Evolutionary conservation across 2,113 vertebrate genomes (phyloP).

Genomic region (Maccullochella peelii): DNA sequence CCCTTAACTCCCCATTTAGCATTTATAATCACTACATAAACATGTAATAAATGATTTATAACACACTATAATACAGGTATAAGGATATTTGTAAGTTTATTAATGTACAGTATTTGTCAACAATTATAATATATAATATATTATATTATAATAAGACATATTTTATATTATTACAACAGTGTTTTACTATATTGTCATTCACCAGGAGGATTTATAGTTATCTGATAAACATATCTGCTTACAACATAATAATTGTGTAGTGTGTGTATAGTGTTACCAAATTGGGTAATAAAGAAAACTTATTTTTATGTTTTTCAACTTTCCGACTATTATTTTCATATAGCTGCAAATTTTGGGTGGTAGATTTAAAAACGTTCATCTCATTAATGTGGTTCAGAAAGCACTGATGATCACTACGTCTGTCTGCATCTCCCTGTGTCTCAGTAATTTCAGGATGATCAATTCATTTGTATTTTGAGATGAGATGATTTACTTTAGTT

Average conservation of each 20-base stretch:
- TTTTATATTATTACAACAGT: not conserved
- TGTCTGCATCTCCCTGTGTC: not conserved
- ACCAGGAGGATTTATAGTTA: not conserved
- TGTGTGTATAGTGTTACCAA: not conserved
- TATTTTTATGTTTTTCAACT: not conserved
- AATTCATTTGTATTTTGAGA: conserved; percentile 26
- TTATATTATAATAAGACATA: no score
- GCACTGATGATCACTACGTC: conserved; percentile 16
- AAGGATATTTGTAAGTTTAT: not conserved
- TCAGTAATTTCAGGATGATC: conserved; percentile 29
- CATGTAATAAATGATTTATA: not conserved
- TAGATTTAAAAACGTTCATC: not conserved
- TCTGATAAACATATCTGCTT: not conserved
- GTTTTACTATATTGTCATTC: not conserved
- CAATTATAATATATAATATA: no score
- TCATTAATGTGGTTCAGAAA: conserved; percentile 32
- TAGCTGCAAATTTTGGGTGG: not conserved
- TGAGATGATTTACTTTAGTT: conserved; percentile 32
- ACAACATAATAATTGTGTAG: not conserved
- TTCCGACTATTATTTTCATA: not conserved
- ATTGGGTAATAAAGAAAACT: not conserved
- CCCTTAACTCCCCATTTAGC: not conserved
- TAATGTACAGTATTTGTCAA: not conserved
- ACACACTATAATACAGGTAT: not conserved
- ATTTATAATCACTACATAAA: not conserved